Conservation (phyloP, 1,140 invertebrate genomes). For the Vanessa tameamea region DNA sequence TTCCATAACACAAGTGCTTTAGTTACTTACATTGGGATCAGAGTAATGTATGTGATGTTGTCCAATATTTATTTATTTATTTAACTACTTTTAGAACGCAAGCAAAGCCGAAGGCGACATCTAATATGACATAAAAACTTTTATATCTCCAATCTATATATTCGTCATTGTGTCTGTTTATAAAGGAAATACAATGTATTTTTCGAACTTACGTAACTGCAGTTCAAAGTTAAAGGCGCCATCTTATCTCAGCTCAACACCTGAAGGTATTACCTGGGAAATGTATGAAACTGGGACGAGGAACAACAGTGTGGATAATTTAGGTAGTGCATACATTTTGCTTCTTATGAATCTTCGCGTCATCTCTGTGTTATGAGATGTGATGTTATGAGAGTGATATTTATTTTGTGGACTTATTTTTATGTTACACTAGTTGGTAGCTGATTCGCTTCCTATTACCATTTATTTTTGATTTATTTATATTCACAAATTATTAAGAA, state of each 20-base stretch:
- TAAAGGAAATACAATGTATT: slow-evolving; percentile 4
- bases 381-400: neutral
- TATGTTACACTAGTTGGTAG: neutral
- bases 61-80: too few species aligned
- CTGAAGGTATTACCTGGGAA: slow-evolving; percentile 13
- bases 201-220: neutral
- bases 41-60: too few species aligned
- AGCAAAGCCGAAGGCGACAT: too few species aligned
- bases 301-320: slow-evolving; percentile 28
- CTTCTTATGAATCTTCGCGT: neutral
- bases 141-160: too few species aligned
- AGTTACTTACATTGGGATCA: too few species aligned
- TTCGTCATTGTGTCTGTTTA: neutral
- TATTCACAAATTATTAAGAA: too few species aligned
- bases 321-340: slow-evolving; percentile 23
- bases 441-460: too few species aligned
- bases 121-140: too few species aligned
- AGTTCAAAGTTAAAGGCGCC: slow-evolving; percentile 23
- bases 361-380: neutral
- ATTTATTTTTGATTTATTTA: too few species aligned
- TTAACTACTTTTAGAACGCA: too few species aligned
- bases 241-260: slow-evolving; percentile 17
- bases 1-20: too few species aligned
- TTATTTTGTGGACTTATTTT: neutral
- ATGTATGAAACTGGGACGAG: slow-evolving; percentile 21